Evolutionary conservation across 2,797 vertebrate genomes (phyloP).

Genomic region (Gallirallus australis): DNA sequence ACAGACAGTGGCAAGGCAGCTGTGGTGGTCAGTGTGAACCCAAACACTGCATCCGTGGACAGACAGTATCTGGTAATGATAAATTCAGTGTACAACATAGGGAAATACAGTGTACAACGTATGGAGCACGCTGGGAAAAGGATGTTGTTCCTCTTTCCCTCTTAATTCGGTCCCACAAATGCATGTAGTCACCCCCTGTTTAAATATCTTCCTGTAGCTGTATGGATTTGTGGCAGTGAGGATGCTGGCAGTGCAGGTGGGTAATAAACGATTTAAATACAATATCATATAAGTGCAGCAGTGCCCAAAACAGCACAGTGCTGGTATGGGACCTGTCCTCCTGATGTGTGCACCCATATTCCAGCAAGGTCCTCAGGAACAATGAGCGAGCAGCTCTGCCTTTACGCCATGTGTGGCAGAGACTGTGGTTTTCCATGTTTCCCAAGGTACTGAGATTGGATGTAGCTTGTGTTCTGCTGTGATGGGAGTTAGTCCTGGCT

Average conservation of each 20-base stretch:
- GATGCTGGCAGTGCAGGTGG: not conserved
- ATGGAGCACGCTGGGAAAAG: not conserved
- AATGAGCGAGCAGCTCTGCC: not conserved
- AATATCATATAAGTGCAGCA: accelerated
- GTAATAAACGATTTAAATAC: not conserved
- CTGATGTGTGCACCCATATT: not conserved
- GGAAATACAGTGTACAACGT: not conserved
- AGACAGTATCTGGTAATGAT: not conserved
- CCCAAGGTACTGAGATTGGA: not conserved
- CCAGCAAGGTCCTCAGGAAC: not conserved
- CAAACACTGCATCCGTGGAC: not conserved
- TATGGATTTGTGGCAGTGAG: not conserved
- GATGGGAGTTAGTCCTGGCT: not conserved
- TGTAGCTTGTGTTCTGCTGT: not conserved
- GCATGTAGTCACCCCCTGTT: not conserved
- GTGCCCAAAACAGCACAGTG: not conserved
- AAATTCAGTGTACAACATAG: not conserved
- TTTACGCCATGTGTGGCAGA: not conserved
- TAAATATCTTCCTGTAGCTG: not conserved
- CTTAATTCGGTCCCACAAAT: not conserved
- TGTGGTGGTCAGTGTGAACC: not conserved
- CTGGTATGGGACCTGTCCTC: not conserved
- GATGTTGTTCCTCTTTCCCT: not conserved
- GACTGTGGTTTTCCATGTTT: not conserved
- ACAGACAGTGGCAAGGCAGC: not conserved